A percentile compares a stretch with the other conserved stretches of the same genome.
Evolutionary conservation across 2,888 invertebrate species (phyloP).

Genomic region (Himalopsyche japonica): DNA sequence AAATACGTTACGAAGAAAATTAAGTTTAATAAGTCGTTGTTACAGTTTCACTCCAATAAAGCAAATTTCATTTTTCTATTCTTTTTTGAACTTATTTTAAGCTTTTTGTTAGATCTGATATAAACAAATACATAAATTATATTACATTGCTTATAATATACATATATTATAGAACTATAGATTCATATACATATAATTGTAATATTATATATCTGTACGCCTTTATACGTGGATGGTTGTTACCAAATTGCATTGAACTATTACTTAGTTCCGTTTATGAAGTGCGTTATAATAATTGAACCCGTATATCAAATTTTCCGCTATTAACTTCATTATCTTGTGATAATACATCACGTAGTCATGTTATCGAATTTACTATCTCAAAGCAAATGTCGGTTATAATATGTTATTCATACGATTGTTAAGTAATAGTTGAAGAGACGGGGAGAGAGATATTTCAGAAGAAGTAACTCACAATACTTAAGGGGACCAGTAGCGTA

Average conservation of each 20-base stretch:
- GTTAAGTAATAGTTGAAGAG: constrained; percentile 30
- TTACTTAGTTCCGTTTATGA: not conserved
- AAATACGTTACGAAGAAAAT: too few relatives aligned
- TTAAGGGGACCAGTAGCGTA: not conserved
- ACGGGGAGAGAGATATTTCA: not conserved
- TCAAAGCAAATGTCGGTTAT: constrained; percentile 31
- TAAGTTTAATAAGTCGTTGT: too few relatives aligned
- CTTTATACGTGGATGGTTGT: not conserved
- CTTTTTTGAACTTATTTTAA: too few relatives aligned
- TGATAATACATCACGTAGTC: constrained; percentile 20
- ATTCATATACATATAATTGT: too few relatives aligned
- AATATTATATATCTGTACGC: too few relatives aligned
- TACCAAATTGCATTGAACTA: not conserved
- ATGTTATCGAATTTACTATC: constrained; percentile 17
- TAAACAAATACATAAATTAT: too few relatives aligned
- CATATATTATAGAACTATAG: too few relatives aligned
- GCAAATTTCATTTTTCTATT: too few relatives aligned
- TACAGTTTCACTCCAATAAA: too few relatives aligned
- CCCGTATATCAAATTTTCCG: constrained; percentile 25
- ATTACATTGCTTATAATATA: too few relatives aligned
- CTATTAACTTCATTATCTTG: constrained; percentile 25
- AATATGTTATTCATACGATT: constrained; percentile 29
- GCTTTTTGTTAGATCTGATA: too few relatives aligned
- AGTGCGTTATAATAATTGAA: not conserved
- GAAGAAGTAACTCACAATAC: constrained; percentile 18